Conservation (phyloP, 2,797 vertebrate species). For the Martes flavigula region DNA sequence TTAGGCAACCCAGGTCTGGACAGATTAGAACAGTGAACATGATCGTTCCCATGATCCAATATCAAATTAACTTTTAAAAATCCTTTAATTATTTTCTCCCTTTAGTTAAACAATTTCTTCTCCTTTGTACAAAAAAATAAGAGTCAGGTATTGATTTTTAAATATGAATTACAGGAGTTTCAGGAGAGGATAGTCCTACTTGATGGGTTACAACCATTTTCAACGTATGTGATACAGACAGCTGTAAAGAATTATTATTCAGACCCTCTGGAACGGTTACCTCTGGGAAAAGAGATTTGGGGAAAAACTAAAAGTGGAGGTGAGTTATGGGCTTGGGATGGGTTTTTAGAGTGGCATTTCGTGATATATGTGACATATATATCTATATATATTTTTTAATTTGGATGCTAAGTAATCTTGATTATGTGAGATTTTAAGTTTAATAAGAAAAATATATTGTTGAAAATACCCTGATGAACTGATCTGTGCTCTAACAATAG, state of each 20-base stretch:
- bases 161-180: slow-evolving; percentile 81
- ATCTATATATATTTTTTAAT: background rate
- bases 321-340: slow-evolving; percentile 39
- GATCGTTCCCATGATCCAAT: background rate
- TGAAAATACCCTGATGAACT: background rate
- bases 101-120: slow-evolving; percentile 18
- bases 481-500: background rate
- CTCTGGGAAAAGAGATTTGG: slow-evolving; percentile 61
- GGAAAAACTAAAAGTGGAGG: slow-evolving; percentile 80
- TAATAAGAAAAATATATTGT: background rate
- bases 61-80: background rate
- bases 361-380: background rate
- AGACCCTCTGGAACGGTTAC: slow-evolving; percentile 59
- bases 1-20: background rate
- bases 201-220: slow-evolving; percentile 83
- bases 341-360: background rate
- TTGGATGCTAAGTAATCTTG: background rate
- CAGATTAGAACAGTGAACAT: background rate
- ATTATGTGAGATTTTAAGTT: background rate
- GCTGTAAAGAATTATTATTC: slow-evolving; percentile 84
- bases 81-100: background rate
- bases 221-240: slow-evolving; percentile 79
- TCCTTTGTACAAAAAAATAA: background rate
- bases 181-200: slow-evolving; percentile 70
- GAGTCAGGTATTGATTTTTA: background rate